phyloP scores from a whole-genome alignment of 2,113 vertebrate genomes.

The Trinectes maculatus region DNA sequence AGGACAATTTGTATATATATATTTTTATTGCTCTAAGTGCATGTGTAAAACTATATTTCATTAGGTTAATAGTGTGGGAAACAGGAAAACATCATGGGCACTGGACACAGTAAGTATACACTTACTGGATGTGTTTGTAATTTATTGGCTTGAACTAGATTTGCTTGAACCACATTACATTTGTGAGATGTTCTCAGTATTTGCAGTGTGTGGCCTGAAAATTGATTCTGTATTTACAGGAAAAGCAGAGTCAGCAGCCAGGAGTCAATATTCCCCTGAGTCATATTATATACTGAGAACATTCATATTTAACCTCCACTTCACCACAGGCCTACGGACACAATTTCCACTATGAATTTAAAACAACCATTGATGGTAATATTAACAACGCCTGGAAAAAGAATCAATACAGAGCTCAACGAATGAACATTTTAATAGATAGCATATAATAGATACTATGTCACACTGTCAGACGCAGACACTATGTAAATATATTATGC shows the following conservation, averaged over 20 bases:
- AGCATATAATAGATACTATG: no score
- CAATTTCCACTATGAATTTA: conserved; percentile 25
- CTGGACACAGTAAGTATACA: background rate
- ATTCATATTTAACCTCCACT: conserved; percentile 24
- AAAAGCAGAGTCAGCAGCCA: conserved; percentile 30
- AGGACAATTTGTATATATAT: no score
- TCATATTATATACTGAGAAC: conserved; percentile 14
- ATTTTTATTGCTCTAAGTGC: no score
- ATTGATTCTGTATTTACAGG: conserved; percentile 18
- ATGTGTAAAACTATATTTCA: no score
- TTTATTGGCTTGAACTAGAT: background rate
- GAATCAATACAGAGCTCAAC: conserved; percentile 12
- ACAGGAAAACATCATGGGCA: background rate
- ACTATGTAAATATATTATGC: no score
- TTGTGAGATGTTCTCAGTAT: background rate
- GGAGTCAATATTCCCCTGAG: conserved; percentile 26
- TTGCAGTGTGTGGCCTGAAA: conserved; percentile 12
- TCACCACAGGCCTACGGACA: conserved; percentile 27
- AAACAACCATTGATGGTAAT: conserved; percentile 21
- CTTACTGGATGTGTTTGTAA: background rate
- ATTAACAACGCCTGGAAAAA: conserved; percentile 15
- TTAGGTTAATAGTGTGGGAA: no score
- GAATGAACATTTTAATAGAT: conserved; percentile 9
- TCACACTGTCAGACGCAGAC: no score
- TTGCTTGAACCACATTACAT: no score